phyloP scores from a whole-genome alignment of 2,888 invertebrate species.

The Physocephala rufipes region DNA sequence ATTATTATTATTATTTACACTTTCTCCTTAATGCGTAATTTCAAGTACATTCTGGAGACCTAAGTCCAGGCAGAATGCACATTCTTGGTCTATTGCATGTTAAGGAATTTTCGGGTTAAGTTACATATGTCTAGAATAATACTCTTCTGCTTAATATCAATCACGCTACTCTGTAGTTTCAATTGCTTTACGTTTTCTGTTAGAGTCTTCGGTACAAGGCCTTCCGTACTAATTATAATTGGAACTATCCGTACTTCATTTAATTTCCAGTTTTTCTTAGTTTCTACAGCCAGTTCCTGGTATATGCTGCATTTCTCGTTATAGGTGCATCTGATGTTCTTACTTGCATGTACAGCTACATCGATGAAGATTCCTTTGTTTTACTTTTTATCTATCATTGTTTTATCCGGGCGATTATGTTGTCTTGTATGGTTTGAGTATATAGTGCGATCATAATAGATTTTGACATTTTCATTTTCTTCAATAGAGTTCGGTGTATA shows the following conservation, averaged over 20 bases:
- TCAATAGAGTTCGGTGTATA: background rate
- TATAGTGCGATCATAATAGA: background rate
- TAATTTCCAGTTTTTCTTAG: slow-evolving; percentile 30
- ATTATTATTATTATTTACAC: too few species aligned
- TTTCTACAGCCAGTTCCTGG: slow-evolving; percentile 28
- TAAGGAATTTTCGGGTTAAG: slow-evolving; percentile 31
- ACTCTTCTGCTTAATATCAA: slow-evolving; percentile 28
- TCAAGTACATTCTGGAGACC: slow-evolving; percentile 31
- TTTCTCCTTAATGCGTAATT: background rate
- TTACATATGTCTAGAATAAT: slow-evolving; percentile 33
- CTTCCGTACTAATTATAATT: slow-evolving; percentile 33
- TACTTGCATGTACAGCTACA: slow-evolving; percentile 27
- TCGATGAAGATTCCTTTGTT: slow-evolving; percentile 28
- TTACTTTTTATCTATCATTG: slow-evolving; percentile 23
- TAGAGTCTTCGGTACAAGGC: slow-evolving; percentile 25
- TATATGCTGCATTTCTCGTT: slow-evolving; percentile 27
- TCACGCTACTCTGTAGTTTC: slow-evolving; percentile 9
- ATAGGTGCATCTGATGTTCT: slow-evolving; percentile 31
- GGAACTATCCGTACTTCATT: slow-evolving; percentile 27
- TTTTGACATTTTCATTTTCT: background rate
- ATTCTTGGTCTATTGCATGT: background rate
- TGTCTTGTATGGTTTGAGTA: background rate
- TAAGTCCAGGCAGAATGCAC: slow-evolving; percentile 24
- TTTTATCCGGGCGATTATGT: slow-evolving; percentile 1
- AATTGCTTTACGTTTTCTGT: background rate